A percentile compares a stretch with the other conserved stretches of the same genome.
Conservation (phyloP, 2,888 invertebrate species). For the Hydropsyche betteni region DNA sequence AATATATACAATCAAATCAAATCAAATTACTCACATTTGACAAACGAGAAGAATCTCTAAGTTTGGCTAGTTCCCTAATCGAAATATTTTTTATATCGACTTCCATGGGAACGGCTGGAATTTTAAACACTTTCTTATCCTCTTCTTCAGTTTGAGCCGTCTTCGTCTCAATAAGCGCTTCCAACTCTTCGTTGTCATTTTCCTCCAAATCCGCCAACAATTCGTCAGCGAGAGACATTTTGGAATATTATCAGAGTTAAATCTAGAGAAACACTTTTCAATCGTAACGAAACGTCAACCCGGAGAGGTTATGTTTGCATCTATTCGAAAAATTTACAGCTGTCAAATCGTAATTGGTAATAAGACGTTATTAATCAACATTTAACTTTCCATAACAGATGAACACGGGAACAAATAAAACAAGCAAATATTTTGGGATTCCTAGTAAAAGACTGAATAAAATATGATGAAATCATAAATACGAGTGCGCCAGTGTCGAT, state of each 20-base stretch:
- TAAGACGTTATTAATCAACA: too few species aligned
- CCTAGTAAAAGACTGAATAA: too few species aligned
- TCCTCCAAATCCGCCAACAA: conserved; percentile 97
- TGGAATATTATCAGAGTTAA: conserved; percentile 45
- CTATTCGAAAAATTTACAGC: too few species aligned
- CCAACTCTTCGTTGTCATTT: conserved; percentile 78
- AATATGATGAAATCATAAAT: too few species aligned
- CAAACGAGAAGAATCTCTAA: conserved; percentile 83
- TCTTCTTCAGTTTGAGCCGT: conserved; percentile 58
- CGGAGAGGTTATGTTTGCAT: background rate
- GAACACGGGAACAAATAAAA: too few species aligned
- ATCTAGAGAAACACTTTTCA: background rate
- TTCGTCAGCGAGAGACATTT: conserved; percentile 98
- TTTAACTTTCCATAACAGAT: too few species aligned
- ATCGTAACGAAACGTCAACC: background rate
- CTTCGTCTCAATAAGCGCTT: conserved; percentile 68
- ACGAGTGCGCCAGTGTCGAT: too few species aligned
- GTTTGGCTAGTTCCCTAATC: conserved; percentile 87
- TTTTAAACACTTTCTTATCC: conserved; percentile 55
- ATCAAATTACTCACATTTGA: conserved; percentile 59
- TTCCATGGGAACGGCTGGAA: conserved; percentile 64
- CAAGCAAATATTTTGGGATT: too few species aligned
- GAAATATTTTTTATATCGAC: conserved; percentile 76
- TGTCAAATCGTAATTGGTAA: too few species aligned
- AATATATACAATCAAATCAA: background rate